Evolutionary conservation across 2,888 invertebrate genomes (phyloP).

Genomic region (Noctua janthina): DNA sequence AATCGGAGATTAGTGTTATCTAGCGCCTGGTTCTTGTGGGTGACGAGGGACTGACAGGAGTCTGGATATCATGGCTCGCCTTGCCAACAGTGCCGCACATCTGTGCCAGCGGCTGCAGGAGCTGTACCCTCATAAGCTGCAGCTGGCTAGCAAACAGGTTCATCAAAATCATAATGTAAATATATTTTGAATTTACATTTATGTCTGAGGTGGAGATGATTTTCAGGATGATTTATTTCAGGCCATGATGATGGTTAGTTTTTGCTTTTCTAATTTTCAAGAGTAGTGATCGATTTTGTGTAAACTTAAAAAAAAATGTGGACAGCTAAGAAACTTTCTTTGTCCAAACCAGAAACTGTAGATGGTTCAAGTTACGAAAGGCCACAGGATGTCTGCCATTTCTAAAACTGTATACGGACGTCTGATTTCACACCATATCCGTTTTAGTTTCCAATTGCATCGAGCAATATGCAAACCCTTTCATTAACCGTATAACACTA

Average conservation of each 20-base stretch:
- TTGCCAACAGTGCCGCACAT: constrained; percentile 84
- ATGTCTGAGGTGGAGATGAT: background rate
- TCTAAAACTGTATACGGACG: constrained; percentile 50
- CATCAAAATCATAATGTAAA: constrained; percentile 59
- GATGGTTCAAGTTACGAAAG: background rate
- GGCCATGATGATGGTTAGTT: background rate
- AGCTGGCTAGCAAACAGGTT: constrained; percentile 79
- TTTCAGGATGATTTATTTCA: constrained; percentile 2
- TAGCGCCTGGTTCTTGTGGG: constrained; percentile 58
- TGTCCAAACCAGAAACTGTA: background rate
- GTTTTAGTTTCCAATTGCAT: constrained; percentile 37
- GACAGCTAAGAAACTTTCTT: background rate
- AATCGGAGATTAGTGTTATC: constrained; percentile 70
- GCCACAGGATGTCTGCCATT: constrained; percentile 47
- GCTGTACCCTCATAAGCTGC: constrained; percentile 83
- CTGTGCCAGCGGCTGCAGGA: constrained; percentile 86
- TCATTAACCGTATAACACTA: background rate
- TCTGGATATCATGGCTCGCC: constrained; percentile 78
- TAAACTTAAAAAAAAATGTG: background rate
- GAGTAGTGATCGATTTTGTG: no score
- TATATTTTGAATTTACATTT: constrained; percentile 20
- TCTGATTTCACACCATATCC: constrained; percentile 56
- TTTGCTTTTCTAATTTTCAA: background rate
- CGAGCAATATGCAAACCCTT: background rate
- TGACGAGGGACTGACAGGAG: constrained; percentile 37